These are phyloP conservation scores for Emydura subglobosa DNA, from an alignment of 2,113 vertebrate species.

Conservation along the genomic window DNA sequence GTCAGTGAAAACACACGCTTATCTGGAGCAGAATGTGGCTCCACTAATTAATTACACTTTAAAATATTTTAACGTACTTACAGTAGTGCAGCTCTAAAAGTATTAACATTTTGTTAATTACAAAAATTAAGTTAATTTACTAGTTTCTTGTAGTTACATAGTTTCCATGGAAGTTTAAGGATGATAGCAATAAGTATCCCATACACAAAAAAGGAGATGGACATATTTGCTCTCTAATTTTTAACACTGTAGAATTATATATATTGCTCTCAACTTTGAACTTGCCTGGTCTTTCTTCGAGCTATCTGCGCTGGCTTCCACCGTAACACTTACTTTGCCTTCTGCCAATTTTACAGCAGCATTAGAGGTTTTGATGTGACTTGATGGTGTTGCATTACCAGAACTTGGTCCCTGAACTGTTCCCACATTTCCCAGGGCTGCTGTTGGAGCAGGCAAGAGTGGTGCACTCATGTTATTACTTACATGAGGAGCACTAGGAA, in stretches of 20 bases:
- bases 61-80: not conserved
- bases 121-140: not conserved
- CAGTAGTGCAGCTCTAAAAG: not conserved
- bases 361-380: conserved; percentile 80
- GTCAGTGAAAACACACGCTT: not conserved
- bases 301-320: conserved; percentile 92
- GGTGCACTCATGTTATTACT: conserved; percentile 79
- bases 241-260: conserved; percentile 28
- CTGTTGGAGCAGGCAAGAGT: conserved; percentile 82
- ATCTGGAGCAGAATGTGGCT: fast-evolving
- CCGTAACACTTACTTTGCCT: conserved; percentile 82
- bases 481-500: conserved; percentile 79
- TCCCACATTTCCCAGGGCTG: conserved; percentile 76
- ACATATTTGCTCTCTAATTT: not conserved
- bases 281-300: conserved; percentile 97
- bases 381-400: conserved; percentile 85
- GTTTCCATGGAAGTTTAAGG: not conserved
- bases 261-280: conserved; percentile 59
- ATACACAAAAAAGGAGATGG: not conserved
- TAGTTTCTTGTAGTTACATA: not conserved
- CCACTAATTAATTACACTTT: not conserved
- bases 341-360: conserved; percentile 81
- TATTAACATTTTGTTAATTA: not conserved
- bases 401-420: conserved; percentile 79
- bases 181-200: not conserved